These are phyloP conservation scores for Diarsia dahlii DNA, from an alignment of 2,888 invertebrate species.

Conservation along the genomic window DNA sequence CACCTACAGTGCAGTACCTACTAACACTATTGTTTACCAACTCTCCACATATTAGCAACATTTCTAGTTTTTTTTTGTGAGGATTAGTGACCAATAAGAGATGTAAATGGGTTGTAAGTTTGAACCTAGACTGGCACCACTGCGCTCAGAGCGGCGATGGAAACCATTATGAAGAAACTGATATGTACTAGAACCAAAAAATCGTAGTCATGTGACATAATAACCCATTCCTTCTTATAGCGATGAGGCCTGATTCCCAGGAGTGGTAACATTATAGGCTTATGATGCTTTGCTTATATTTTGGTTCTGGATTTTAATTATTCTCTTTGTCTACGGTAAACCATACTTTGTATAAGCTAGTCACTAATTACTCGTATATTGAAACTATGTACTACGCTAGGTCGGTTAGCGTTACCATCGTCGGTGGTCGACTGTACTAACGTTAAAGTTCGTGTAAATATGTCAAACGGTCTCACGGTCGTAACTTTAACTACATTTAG, in stretches of 20 bases:
- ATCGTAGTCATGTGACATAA: neutral
- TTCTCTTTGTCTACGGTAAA: neutral
- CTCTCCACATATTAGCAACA: too few species aligned
- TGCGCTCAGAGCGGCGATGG: too few species aligned
- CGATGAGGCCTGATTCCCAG: neutral
- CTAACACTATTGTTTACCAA: too few species aligned
- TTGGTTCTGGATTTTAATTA: neutral
- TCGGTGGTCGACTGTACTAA: neutral
- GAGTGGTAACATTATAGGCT: neutral
- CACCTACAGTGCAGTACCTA: too few species aligned
- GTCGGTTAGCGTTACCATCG: neutral
- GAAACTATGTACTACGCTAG: neutral
- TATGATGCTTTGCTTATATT: neutral
- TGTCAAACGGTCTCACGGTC: constrained; percentile 32
- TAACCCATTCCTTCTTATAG: neutral
- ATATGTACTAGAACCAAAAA: neutral
- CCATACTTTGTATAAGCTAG: neutral
- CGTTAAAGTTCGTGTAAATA: constrained; percentile 46
- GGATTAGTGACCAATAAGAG: neutral
- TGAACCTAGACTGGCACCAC: neutral
- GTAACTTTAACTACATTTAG: constrained; percentile 15
- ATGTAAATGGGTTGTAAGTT: neutral
- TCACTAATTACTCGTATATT: neutral
- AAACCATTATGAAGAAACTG: neutral
- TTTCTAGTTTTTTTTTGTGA: neutral